These are phyloP conservation scores for Porites lutea DNA, from an alignment of 64 coral and sea anemone genomes.

Conservation along the genomic window DNA sequence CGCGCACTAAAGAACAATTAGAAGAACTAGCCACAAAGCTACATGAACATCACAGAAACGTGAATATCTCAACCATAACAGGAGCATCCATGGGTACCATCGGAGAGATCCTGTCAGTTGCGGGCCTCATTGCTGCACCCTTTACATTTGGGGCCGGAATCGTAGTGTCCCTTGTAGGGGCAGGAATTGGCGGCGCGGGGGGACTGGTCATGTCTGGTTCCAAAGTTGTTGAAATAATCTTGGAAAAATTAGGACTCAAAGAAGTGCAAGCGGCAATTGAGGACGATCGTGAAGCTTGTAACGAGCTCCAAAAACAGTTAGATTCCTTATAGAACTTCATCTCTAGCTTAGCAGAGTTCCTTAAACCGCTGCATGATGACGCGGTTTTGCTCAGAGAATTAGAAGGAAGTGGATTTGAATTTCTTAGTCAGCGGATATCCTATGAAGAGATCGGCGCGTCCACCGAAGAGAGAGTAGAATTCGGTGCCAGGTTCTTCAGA, in stretches of 20 bases:
- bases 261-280: slow-evolving; percentile 23
- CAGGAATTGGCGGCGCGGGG: slow-evolving; percentile 53
- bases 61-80: slow-evolving; percentile 16
- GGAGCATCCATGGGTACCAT: slow-evolving; percentile 23
- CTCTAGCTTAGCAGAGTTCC: no score
- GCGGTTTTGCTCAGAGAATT: no score
- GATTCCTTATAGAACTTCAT: no score
- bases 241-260: slow-evolving; percentile 33
- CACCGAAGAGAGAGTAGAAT: no score
- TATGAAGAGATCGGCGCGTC: no score
- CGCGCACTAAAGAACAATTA: background rate
- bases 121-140: slow-evolving; percentile 52
- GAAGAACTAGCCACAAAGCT: slow-evolving; percentile 26
- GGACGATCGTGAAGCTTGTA: background rate
- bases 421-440: no score
- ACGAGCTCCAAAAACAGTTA: background rate
- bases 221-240: slow-evolving; percentile 20
- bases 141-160: slow-evolving; percentile 52
- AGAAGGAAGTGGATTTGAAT: no score
- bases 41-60: slow-evolving; percentile 52
- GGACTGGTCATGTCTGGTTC: slow-evolving; percentile 45
- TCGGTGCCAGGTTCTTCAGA: no score
- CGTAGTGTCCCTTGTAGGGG: slow-evolving; percentile 17
- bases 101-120: slow-evolving; percentile 18
- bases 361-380: no score